A percentile compares a stretch with the other conserved stretches of the same genome.
phyloP scores from a whole-genome alignment of 2,797 vertebrate species.

The Enteromius unitaeniatus region DNA sequence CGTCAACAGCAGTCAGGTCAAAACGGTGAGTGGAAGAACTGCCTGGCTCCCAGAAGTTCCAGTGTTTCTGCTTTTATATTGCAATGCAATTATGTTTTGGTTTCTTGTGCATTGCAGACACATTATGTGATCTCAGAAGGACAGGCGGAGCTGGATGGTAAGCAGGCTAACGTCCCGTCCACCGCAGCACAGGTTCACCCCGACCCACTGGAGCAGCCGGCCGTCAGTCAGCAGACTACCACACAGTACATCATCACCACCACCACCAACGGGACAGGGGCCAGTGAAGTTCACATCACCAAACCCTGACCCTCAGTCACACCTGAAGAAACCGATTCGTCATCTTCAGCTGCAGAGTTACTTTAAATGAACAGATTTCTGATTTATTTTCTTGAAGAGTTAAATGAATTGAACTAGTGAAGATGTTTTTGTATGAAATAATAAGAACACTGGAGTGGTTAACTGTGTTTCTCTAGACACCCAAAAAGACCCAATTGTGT shows the following conservation, averaged over 20 bases:
- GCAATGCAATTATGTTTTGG: neutral
- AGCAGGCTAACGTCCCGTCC: constrained; percentile 78
- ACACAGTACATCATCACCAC: constrained; percentile 97
- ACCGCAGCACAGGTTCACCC: constrained; percentile 72
- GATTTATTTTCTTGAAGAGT: constrained; percentile 28
- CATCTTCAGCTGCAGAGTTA: neutral
- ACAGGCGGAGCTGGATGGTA: constrained; percentile 89
- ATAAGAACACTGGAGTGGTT: constrained; percentile 22
- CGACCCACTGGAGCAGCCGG: constrained; percentile 84
- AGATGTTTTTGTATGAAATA: constrained; percentile 37
- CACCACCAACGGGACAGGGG: constrained; percentile 85
- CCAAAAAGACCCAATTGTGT: constrained; percentile 44
- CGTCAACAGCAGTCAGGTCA: constrained; percentile 88
- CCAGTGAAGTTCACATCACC: constrained; percentile 88
- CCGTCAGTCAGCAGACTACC: constrained; percentile 79
- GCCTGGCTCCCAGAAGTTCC: neutral
- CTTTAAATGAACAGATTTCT: constrained; percentile 11
- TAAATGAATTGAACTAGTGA: constrained; percentile 9
- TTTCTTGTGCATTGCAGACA: constrained; percentile 74
- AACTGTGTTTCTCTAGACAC: constrained; percentile 54
- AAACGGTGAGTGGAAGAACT: constrained; percentile 81
- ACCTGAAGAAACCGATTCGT: neutral
- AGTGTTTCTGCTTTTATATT: neutral
- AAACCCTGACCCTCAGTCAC: constrained; percentile 79
- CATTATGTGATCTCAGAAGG: constrained; percentile 96